Percentiles rank a stretch among this genome's conserved stretches.
These are phyloP conservation scores for Myotis lucifugus DNA, from an alignment of 2,113 vertebrate genomes.

Conservation along the genomic window DNA sequence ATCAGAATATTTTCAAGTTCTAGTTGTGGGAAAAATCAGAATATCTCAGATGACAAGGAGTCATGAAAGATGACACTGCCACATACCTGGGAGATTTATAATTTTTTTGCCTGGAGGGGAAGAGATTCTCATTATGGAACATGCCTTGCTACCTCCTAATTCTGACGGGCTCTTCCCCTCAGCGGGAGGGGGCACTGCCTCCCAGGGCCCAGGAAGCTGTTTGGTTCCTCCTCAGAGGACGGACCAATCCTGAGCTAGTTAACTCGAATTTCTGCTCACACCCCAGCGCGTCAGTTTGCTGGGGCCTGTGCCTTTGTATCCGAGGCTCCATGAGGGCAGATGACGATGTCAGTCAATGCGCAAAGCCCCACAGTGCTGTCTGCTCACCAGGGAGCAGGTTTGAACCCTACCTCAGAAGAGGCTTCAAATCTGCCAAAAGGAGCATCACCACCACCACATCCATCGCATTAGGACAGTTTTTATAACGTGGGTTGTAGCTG, in stretches of 20 bases:
- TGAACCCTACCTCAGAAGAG: background rate
- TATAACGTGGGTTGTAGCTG: background rate
- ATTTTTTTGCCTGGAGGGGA: background rate
- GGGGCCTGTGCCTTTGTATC: background rate
- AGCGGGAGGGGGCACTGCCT: accelerated
- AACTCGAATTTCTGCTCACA: background rate
- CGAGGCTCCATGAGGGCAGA: background rate
- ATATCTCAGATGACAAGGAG: background rate
- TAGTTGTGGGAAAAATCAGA: background rate
- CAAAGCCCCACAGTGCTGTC: background rate
- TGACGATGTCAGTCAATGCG: accelerated
- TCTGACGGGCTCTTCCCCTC: background rate
- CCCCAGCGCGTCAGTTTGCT: background rate
- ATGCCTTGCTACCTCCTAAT: background rate
- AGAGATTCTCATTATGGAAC: background rate
- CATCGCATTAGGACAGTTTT: background rate
- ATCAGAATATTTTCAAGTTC: background rate
- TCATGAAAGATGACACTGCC: background rate
- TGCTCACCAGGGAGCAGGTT: background rate
- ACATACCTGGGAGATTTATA: background rate
- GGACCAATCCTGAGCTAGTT: background rate
- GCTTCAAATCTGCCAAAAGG: background rate
- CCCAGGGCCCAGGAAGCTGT: background rate
- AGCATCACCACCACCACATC: background rate
- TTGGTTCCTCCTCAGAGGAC: background rate